Conservation (phyloP, 2,888 invertebrate genomes). For the Drosophila aldrichi region DNA sequence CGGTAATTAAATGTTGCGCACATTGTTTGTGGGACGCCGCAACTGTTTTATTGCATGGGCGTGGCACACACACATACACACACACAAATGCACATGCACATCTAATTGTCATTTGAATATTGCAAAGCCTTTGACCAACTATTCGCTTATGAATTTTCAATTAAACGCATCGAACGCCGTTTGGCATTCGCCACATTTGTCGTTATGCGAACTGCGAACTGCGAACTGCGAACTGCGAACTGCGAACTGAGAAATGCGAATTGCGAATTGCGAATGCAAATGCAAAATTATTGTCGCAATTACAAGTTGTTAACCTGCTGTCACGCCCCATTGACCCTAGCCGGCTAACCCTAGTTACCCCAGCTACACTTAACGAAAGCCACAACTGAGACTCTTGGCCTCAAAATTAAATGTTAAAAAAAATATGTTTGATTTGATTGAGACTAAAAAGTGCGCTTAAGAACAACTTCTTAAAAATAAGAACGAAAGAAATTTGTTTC, state of each 20-base stretch:
- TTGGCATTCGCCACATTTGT: conserved; percentile 44
- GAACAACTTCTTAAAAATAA: too few species aligned
- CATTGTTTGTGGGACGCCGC: conserved; percentile 45
- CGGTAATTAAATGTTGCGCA: conserved; percentile 58
- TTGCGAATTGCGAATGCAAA: conserved; percentile 41
- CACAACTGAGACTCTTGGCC: neutral
- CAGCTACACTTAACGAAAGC: conserved; percentile 9
- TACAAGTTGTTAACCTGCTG: conserved; percentile 58
- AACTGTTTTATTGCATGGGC: conserved; percentile 41
- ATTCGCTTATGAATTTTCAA: conserved; percentile 67
- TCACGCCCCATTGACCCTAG: conserved; percentile 25
- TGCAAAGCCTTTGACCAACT: conserved; percentile 32
- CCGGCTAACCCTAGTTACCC: conserved; percentile 6
- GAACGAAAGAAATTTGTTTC: neutral
- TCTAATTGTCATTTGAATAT: conserved; percentile 35
- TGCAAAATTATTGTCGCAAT: conserved; percentile 62
- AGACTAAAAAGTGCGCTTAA: neutral
- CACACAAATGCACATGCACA: conserved; percentile 1
- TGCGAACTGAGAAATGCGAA: conserved; percentile 34
- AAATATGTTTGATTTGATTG: neutral
- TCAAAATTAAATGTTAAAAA: neutral
- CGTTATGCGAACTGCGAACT: conserved; percentile 51
- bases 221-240: conserved; percentile 35
- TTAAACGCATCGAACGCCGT: conserved; percentile 45
- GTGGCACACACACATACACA: conserved; percentile 16